These are phyloP conservation scores for Erannis defoliaria DNA, from an alignment of 2,888 invertebrate species.

Conservation along the genomic window DNA sequence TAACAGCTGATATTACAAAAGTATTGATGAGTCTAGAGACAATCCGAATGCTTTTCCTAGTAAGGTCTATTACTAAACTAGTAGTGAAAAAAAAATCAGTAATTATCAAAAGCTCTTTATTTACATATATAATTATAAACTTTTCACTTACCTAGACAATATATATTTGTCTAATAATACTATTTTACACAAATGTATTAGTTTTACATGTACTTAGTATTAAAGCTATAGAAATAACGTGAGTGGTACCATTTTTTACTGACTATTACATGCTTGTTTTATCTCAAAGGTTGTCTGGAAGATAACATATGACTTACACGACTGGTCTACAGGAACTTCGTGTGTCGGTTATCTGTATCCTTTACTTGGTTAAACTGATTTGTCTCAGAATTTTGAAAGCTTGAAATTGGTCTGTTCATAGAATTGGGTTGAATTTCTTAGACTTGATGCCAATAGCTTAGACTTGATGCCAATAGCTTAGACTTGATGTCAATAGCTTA, in stretches of 20 bases:
- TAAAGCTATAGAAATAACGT: constrained; percentile 2
- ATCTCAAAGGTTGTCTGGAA: neutral
- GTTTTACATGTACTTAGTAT: neutral
- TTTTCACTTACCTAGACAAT: constrained; percentile 6
- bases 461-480: too few species aligned
- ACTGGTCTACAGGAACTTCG: too few species aligned
- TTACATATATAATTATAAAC: constrained; percentile 22
- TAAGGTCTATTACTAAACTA: neutral
- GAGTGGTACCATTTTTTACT: neutral
- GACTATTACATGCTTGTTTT: neutral
- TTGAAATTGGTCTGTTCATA: too few species aligned
- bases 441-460: too few species aligned
- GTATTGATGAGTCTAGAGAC: too few species aligned
- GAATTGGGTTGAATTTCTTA: too few species aligned
- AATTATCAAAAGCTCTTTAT: constrained; percentile 21
- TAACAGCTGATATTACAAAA: too few species aligned
- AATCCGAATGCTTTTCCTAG: too few species aligned
- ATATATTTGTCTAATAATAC: constrained; percentile 35
- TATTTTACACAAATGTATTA: constrained; percentile 26
- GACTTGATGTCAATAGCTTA: neutral
- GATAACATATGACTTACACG: neutral
- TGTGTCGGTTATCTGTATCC: too few species aligned
- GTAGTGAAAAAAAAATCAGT: neutral
- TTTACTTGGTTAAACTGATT: too few species aligned
- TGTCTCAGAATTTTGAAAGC: too few species aligned